Percentiles rank a stretch among this genome's conserved stretches.
phyloP scores from a whole-genome alignment of 1,140 invertebrate species.

The Dolichoris vasculosae region DNA sequence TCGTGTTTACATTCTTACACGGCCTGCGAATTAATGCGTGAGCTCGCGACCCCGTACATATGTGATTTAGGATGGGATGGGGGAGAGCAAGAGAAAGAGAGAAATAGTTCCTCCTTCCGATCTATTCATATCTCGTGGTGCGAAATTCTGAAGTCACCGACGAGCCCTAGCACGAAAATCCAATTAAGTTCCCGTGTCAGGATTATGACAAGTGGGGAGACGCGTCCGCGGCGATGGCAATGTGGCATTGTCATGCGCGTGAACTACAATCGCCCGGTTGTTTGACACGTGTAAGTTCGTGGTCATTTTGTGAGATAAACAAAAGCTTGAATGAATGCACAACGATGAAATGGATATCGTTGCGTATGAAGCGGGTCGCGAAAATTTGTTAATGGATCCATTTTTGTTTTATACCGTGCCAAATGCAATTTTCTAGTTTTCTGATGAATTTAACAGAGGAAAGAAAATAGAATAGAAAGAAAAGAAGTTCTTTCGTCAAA shows the following conservation, averaged over 20 bases:
- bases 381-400: no score
- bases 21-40: neutral
- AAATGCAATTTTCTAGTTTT: no score
- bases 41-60: neutral
- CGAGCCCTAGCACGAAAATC: slow-evolving; percentile 20
- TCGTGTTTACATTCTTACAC: slow-evolving; percentile 17
- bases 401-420: no score
- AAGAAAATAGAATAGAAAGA: no score
- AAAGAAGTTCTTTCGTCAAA: no score
- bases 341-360: neutral
- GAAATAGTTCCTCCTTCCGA: slow-evolving; percentile 14
- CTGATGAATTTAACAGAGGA: no score
- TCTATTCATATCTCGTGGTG: slow-evolving; percentile 3
- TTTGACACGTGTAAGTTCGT: neutral
- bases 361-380: neutral
- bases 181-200: slow-evolving; percentile 31
- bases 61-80: neutral
- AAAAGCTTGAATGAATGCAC: neutral
- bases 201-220: slow-evolving; percentile 17
- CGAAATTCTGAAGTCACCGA: slow-evolving; percentile 15
- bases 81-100: neutral
- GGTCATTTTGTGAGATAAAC: neutral
- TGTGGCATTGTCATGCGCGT: no score
- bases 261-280: neutral
- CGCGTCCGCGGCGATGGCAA: neutral